Evolutionary conservation across 1,140 invertebrate genomes (phyloP).

Genomic region (Pseudomyrmex pallidus): DNA sequence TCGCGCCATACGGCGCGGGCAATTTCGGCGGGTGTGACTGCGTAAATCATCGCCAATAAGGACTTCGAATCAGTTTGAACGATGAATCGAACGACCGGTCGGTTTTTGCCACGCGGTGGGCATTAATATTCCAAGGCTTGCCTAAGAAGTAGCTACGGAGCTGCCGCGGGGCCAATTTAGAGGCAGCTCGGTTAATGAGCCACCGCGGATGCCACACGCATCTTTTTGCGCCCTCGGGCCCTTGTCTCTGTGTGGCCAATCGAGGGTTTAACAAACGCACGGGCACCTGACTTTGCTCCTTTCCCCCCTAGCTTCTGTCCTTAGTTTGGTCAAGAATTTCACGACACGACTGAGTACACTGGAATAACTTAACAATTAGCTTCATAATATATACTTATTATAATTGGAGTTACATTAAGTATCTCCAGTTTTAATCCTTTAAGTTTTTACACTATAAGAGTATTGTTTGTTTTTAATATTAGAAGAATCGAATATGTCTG

Average conservation of each 20-base stretch:
- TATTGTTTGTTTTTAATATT: too few species aligned
- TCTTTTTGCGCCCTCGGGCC: conserved; percentile 77
- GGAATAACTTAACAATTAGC: background rate
- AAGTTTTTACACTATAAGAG: background rate
- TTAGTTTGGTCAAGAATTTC: conserved; percentile 28
- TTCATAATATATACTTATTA: conserved; percentile 17
- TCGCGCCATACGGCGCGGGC: conserved; percentile 49
- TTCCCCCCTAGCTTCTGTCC: conserved; percentile 13
- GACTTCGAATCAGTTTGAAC: conserved; percentile 41
- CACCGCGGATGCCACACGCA: conserved; percentile 80
- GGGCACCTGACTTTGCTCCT: conserved; percentile 63
- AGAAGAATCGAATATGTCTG: too few species aligned
- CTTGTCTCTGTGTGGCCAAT: conserved; percentile 72
- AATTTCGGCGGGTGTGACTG: conserved; percentile 41
- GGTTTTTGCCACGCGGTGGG: conserved; percentile 73
- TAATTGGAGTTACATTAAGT: background rate
- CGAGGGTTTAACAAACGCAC: conserved; percentile 67
- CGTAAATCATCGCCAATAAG: conserved; percentile 45
- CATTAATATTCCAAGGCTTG: conserved; percentile 79
- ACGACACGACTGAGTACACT: background rate
- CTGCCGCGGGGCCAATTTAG: conserved; percentile 83
- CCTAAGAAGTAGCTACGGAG: conserved; percentile 76
- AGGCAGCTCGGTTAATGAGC: conserved; percentile 83
- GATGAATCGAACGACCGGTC: background rate
- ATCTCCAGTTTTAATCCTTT: background rate